These are phyloP conservation scores for Prolemur simus DNA, from an alignment of 2,113 vertebrate genomes.

Conservation along the genomic window DNA sequence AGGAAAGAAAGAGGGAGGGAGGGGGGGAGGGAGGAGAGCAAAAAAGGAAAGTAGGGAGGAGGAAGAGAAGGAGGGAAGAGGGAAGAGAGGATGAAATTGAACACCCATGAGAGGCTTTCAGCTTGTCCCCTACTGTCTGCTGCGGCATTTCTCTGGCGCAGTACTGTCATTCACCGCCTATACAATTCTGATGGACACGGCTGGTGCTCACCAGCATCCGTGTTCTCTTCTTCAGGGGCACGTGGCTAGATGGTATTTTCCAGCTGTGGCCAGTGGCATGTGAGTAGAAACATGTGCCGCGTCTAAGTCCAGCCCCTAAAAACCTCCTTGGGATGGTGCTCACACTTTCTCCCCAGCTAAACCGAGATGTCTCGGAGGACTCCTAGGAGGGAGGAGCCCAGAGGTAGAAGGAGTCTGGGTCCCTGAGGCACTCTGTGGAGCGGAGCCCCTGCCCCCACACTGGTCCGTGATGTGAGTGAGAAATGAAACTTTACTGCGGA, in stretches of 20 bases:
- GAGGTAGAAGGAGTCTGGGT: background rate
- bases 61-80: too few species aligned
- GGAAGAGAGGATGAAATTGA: background rate
- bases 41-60: too few species aligned
- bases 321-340: accelerated
- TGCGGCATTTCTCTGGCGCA: background rate
- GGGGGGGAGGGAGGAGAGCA: accelerated
- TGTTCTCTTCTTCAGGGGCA: background rate
- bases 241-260: background rate
- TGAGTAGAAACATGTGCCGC: background rate
- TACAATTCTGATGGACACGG: background rate
- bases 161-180: background rate
- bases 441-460: accelerated
- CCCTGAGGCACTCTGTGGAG: background rate
- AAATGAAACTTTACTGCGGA: too few species aligned
- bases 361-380: background rate
- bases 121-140: too few species aligned
- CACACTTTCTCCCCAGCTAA: background rate
- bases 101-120: too few species aligned
- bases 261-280: background rate
- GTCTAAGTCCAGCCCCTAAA: background rate
- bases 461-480: background rate
- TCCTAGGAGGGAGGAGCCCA: background rate
- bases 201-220: background rate
- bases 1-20: too few species aligned